Conservation (phyloP, 2,113 vertebrate species). For the Geococcyx californianus region DNA sequence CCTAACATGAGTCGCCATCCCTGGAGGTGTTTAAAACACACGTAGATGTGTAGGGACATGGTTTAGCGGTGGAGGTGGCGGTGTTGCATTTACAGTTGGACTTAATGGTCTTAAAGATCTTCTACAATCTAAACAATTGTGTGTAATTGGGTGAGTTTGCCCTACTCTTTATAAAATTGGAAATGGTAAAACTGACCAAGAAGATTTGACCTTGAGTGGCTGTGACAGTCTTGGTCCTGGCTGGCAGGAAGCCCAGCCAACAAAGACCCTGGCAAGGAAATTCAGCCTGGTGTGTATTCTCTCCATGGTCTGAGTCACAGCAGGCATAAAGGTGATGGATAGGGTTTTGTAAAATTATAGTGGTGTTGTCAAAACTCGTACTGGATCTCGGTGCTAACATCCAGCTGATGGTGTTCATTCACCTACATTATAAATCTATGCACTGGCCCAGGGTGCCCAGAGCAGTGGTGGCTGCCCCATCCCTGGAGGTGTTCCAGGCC, state of each 20-base stretch:
- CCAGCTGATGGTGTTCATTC: neutral
- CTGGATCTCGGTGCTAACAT: neutral
- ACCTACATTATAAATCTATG: too few species aligned
- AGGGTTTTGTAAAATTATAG: neutral
- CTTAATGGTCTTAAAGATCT: too few species aligned
- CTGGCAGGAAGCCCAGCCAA: neutral
- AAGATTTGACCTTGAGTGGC: neutral
- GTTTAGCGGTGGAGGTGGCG: too few species aligned
- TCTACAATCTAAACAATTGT: too few species aligned
- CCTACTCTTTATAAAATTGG: neutral
- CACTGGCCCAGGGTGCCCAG: too few species aligned
- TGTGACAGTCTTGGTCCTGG: neutral
- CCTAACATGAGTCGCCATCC: too few species aligned
- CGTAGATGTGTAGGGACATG: too few species aligned
- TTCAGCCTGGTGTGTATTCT: neutral
- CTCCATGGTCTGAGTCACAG: neutral
- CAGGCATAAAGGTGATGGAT: neutral
- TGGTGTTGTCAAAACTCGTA: neutral
- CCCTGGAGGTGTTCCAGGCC: too few species aligned
- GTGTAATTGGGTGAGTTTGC: neutral
- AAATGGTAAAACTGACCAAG: neutral
- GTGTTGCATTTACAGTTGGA: too few species aligned
- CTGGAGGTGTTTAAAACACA: too few species aligned
- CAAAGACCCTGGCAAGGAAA: neutral
- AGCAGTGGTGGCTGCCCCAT: too few species aligned